Percentiles rank a stretch among this genome's conserved stretches.
Conservation (phyloP, 2,888 invertebrate species). For the Rhopalosiphum nymphaeae region DNA sequence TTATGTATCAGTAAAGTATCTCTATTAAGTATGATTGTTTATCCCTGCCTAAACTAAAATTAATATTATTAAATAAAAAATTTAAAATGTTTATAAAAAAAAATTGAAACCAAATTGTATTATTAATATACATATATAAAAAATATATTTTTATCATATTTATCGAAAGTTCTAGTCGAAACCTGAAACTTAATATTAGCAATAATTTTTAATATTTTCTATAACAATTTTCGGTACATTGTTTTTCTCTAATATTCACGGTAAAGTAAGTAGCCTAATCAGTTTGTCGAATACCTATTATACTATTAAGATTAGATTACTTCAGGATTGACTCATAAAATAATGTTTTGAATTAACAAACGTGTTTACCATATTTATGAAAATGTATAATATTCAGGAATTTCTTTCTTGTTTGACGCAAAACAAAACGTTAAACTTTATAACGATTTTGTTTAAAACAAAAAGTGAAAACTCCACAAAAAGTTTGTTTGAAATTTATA, state of each 20-base stretch:
- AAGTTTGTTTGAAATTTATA: background rate
- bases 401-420: background rate
- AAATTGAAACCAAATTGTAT: background rate
- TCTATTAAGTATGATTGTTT: background rate
- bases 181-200: background rate
- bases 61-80: background rate
- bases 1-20: background rate
- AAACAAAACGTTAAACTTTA: conserved; percentile 1
- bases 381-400: background rate
- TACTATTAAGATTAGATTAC: background rate
- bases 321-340: background rate
- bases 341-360: background rate
- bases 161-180: background rate
- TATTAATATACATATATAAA: background rate
- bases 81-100: background rate
- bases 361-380: background rate
- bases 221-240: background rate
- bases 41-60: background rate
- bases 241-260: background rate
- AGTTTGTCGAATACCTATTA: background rate
- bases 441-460: background rate
- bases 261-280: background rate
- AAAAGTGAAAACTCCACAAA: background rate
- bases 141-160: too few species aligned
- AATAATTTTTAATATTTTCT: background rate